Conservation (phyloP, 2,888 invertebrate genomes). For the Platynereis dumerilii region DNA sequence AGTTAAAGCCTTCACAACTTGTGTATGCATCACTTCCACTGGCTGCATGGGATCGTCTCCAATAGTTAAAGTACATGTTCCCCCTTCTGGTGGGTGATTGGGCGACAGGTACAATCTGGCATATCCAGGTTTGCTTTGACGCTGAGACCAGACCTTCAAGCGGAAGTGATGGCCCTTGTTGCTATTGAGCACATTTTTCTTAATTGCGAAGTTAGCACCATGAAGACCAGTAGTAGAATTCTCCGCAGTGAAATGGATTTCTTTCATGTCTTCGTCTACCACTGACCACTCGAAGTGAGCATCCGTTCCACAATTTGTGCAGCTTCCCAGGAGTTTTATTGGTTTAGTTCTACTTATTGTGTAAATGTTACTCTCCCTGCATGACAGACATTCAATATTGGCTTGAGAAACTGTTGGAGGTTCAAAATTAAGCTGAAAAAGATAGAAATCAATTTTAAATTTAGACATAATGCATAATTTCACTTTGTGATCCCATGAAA, state of each 20-base stretch:
- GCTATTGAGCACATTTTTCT: background rate
- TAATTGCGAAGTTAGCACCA: constrained; percentile 8
- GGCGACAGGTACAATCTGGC: background rate
- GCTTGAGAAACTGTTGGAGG: background rate
- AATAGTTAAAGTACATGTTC: background rate
- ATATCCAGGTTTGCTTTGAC: background rate
- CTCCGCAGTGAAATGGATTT: background rate
- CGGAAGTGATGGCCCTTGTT: constrained; percentile 8
- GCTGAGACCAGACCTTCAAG: constrained; percentile 2
- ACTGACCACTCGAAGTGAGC: constrained; percentile 3
- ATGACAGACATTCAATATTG: background rate
- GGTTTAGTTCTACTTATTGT: constrained; percentile 7
- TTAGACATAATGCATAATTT: too few relatives aligned
- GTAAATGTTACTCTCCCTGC: background rate
- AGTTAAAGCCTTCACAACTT: background rate
- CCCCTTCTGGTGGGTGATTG: background rate
- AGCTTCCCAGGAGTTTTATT: constrained; percentile 12
- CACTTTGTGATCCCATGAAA: too few relatives aligned
- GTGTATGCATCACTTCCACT: background rate
- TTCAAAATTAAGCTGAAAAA: constrained; percentile 1
- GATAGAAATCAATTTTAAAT: background rate
- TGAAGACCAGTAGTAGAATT: constrained; percentile 8
- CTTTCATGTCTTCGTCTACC: background rate
- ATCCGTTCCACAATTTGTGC: constrained; percentile 7
- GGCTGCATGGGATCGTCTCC: too few relatives aligned